A percentile compares a stretch with the other conserved stretches of the same genome.
These are phyloP conservation scores for Tinea semifulvella DNA, from an alignment of 2,888 invertebrate genomes.

Conservation along the genomic window DNA sequence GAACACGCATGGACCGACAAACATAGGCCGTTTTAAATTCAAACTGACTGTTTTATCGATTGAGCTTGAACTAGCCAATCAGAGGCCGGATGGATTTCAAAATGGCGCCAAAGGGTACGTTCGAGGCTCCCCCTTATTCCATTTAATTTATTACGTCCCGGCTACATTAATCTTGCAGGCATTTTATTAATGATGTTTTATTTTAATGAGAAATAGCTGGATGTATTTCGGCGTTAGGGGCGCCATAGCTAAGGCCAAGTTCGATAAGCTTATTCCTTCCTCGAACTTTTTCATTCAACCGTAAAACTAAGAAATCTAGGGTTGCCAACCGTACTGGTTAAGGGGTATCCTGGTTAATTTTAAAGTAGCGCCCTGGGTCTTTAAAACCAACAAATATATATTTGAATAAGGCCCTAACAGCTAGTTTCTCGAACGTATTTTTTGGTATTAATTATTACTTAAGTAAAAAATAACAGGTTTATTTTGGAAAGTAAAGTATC, in stretches of 20 bases:
- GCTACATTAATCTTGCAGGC: conserved; percentile 62
- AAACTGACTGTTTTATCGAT: neutral
- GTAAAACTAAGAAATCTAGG: neutral
- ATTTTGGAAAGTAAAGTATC: too few relatives aligned
- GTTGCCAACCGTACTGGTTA: too few relatives aligned
- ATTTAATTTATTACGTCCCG: conserved; percentile 58
- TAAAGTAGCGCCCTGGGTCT: neutral
- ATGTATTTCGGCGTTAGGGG: conserved; percentile 33
- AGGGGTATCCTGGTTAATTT: too few relatives aligned
- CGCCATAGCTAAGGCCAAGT: too few relatives aligned
- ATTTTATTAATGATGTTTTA: conserved; percentile 64
- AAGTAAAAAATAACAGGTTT: too few relatives aligned
- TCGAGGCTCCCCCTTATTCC: conserved; percentile 37
- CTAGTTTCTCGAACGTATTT: too few relatives aligned
- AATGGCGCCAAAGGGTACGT: neutral
- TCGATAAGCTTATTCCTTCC: neutral
- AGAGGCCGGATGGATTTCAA: conserved; percentile 2
- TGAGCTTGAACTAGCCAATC: neutral
- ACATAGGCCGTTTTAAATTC: neutral
- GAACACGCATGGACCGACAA: too few relatives aligned
- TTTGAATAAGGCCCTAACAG: too few relatives aligned
- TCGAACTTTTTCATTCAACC: neutral
- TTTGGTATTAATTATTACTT: too few relatives aligned
- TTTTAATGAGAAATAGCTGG: conserved; percentile 52
- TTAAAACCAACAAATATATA: too few relatives aligned